Conservation (phyloP, 2,888 invertebrate species). For the Sussaba pulchella region DNA sequence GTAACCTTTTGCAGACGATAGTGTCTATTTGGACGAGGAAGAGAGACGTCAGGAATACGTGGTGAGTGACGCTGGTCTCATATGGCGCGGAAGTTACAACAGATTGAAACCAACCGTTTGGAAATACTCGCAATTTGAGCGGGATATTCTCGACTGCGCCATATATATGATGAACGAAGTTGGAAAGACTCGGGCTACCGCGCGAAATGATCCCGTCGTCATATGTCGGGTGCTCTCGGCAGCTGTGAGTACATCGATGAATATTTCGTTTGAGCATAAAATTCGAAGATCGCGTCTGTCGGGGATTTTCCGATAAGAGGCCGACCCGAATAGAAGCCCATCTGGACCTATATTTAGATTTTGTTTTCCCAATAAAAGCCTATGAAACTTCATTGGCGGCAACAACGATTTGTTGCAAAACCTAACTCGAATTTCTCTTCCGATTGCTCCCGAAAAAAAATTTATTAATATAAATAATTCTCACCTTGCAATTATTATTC, state of each 20-base stretch:
- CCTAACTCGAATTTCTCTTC: too few relatives aligned
- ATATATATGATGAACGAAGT: conserved; percentile 90
- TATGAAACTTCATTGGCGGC: too few relatives aligned
- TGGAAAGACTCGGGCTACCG: conserved; percentile 88
- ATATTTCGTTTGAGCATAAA: neutral
- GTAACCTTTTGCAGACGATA: conserved; percentile 85
- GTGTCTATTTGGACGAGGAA: conserved; percentile 88
- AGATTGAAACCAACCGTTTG: conserved; percentile 93
- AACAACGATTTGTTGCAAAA: too few relatives aligned
- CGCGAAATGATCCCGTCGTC: conserved; percentile 91
- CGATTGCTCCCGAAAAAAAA: too few relatives aligned
- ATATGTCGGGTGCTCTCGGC: conserved; percentile 93
- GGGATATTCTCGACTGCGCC: conserved; percentile 92
- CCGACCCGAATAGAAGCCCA: too few relatives aligned
- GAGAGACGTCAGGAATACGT: conserved; percentile 93
- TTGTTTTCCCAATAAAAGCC: too few relatives aligned
- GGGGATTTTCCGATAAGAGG: too few relatives aligned
- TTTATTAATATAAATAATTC: too few relatives aligned
- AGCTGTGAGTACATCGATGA: conserved; percentile 86
- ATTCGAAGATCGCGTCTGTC: neutral
- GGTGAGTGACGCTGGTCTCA: conserved; percentile 93
- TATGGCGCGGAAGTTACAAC: conserved; percentile 96
- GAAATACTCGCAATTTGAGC: conserved; percentile 96
- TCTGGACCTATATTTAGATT: too few relatives aligned
- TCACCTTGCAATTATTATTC: too few relatives aligned